Base-by-base conservation (phyloP, 2,113 vertebrate species). In the Meleagris gallopavo region DNA sequence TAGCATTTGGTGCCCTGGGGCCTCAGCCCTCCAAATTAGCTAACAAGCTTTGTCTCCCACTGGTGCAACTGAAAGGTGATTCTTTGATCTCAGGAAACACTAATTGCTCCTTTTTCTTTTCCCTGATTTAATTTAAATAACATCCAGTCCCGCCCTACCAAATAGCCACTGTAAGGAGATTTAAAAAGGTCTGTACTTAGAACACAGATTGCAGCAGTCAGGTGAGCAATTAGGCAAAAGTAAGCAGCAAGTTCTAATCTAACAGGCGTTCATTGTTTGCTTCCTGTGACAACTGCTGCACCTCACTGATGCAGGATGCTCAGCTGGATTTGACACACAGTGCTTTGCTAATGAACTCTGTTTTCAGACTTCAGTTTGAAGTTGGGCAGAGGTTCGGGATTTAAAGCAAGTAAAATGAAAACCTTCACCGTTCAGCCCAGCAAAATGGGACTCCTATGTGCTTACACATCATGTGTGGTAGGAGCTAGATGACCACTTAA, bases 1-100 rank as follows among this genome's bases (percentile, higher is more conserved):
- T 3, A 25, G 72, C 55, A 55, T 66, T 58, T 83, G 50, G 21
- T 91, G 40, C 50, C 85, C 70, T 83, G 72, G 64, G 72, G 45
- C 57, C 91, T 91, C 90, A 88, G 40, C 50, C 69, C 60, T 74
- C 74, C 74, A 52, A 91, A 73, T 91, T 90, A 93, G 77, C n/a
- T 58, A 91, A 83, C 6, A 16, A 91, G 86, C 45, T 88, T 88
- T 83, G 40, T 80, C 75, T 95, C 64, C 75, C 67, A 45, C 50
- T 73, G 45, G 24, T 80, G 64, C 55, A 76, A 91, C 67, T 41
- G 60, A 67, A 70, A 83, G 75, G 72, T 80, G 82, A 73, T 61
- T 65, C 67, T 83, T 27, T 83, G 85, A 77, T 85, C 75, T 70
- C 69, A 86, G 38, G 29, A 93, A 94, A 48, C n/a, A 74, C 30